Conservation (phyloP, 2,797 vertebrate genomes). For the Channa striata region DNA sequence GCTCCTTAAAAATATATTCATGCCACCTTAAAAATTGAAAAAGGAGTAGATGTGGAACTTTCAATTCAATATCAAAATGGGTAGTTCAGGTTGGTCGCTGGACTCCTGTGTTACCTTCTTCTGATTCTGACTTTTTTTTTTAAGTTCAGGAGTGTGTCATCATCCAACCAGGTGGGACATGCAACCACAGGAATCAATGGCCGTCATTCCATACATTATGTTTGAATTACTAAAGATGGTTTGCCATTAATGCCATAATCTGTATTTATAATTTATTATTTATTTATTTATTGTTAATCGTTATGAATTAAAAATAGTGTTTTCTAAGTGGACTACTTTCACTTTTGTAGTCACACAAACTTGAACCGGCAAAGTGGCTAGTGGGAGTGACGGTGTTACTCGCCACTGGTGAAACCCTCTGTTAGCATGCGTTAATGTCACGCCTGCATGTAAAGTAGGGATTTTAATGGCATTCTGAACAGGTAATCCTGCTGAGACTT, state of each 20-base stretch:
- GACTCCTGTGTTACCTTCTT: background rate
- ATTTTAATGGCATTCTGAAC: slow-evolving; percentile 11
- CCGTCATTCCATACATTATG: background rate
- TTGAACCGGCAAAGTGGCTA: too few species aligned
- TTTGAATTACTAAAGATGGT: too few species aligned
- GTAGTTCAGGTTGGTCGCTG: slow-evolving; percentile 24
- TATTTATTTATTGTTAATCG: too few species aligned
- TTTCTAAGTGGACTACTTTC: too few species aligned
- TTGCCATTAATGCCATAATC: too few species aligned
- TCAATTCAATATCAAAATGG: slow-evolving; percentile 18
- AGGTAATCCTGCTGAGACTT: slow-evolving; percentile 9
- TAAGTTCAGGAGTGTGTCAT: slow-evolving; percentile 10
- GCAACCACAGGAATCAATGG: slow-evolving; percentile 4
- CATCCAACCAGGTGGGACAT: background rate
- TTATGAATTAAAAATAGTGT: too few species aligned
- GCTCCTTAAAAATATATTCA: slow-evolving; percentile 52
- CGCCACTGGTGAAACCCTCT: too few species aligned
- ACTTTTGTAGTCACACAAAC: too few species aligned
- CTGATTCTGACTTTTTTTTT: background rate
- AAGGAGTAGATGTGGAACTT: slow-evolving; percentile 2
- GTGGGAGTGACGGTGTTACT: too few species aligned
- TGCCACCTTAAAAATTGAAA: slow-evolving; percentile 53
- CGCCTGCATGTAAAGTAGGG: background rate
- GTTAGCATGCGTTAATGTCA: too few species aligned
- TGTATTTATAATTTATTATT: too few species aligned